Conservation (phyloP, 2,113 vertebrate genomes). For the Bucco capensis region DNA sequence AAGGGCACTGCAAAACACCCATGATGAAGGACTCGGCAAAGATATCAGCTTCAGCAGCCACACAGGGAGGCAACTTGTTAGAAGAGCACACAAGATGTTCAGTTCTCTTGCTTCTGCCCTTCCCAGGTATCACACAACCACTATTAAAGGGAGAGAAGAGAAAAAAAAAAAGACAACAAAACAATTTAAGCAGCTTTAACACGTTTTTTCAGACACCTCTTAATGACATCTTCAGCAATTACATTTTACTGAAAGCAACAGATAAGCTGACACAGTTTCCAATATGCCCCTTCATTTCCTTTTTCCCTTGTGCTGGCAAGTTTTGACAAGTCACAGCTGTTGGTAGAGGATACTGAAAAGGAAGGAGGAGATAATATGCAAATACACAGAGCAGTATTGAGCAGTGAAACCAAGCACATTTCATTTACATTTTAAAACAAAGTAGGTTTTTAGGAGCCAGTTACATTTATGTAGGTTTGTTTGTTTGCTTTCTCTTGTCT, state of each 20-base stretch:
- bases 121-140: not conserved
- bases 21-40: not conserved
- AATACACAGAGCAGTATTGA: constrained; percentile 33
- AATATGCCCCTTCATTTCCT: constrained; percentile 54
- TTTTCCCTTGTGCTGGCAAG: constrained; percentile 57
- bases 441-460: not conserved
- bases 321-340: constrained; percentile 69
- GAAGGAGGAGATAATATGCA: constrained; percentile 62
- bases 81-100: not conserved
- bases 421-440: constrained; percentile 57
- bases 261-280: constrained; percentile 57
- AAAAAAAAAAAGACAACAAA: not conserved
- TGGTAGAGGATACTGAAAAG: constrained; percentile 54
- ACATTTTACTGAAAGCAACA: constrained; percentile 51
- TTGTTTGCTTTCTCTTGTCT: not conserved
- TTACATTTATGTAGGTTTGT: not conserved
- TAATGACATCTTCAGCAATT: constrained; percentile 61
- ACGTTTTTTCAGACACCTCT: constrained; percentile 42
- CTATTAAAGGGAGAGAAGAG: not conserved
- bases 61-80: not conserved
- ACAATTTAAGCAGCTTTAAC: constrained; percentile 28
- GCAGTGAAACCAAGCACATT: constrained; percentile 20
- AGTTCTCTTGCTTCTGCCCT: not conserved
- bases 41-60: not conserved
- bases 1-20: not conserved